These are phyloP conservation scores for Bursaphelenchus okinawaensis DNA, from an alignment of 2,888 invertebrate species.

Conservation along the genomic window DNA sequence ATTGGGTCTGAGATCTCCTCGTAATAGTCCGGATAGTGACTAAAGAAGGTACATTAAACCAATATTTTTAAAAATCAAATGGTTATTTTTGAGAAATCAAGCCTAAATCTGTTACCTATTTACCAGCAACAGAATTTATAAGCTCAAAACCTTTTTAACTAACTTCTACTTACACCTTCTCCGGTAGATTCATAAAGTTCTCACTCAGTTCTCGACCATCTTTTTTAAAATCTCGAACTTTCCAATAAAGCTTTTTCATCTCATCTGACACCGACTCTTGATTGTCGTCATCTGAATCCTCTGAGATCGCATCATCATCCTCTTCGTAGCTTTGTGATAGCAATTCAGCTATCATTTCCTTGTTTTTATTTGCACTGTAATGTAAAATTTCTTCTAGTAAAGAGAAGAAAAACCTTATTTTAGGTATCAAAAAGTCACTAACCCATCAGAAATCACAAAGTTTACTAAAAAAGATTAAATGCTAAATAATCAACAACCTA, in stretches of 20 bases:
- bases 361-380: conserved; percentile 21
- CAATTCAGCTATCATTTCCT: conserved; percentile 42
- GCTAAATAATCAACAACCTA: not conserved
- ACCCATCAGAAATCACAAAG: conserved; percentile 11
- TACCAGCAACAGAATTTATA: not conserved
- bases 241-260: conserved; percentile 78
- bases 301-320: conserved; percentile 61
- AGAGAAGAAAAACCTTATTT: too few species aligned
- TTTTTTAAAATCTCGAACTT: conserved; percentile 61
- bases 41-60: too few species aligned
- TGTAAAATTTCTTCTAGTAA: too few species aligned
- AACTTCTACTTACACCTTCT: conserved; percentile 58
- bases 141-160: not conserved
- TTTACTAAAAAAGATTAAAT: too few species aligned
- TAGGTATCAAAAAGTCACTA: too few species aligned
- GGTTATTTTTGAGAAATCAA: too few species aligned
- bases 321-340: conserved; percentile 42
- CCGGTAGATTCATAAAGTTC: conserved; percentile 86
- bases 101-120: too few species aligned
- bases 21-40: conserved; percentile 88
- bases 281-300: conserved; percentile 66
- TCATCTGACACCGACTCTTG: conserved; percentile 58
- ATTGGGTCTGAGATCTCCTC: conserved; percentile 91
- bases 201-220: conserved; percentile 69
- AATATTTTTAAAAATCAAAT: not conserved